Evolutionary conservation across 2,888 invertebrate species (phyloP).

Genomic region (Ochlodes sylvanus): DNA sequence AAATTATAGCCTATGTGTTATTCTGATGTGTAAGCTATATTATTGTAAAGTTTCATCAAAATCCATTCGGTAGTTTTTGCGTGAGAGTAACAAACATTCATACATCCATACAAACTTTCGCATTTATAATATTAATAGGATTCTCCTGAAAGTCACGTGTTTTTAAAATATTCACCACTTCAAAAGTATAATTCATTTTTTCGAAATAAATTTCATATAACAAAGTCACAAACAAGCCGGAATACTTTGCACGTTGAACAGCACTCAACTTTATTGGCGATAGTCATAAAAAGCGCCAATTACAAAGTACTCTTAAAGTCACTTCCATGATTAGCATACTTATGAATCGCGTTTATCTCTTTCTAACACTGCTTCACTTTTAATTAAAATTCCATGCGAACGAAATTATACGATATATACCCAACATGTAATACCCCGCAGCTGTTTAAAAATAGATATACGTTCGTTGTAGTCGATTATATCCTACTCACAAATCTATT

Average conservation of each 20-base stretch:
- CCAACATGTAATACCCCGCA: background rate
- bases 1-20: too few relatives aligned
- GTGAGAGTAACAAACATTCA: too few relatives aligned
- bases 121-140: too few relatives aligned
- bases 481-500: conserved; percentile 53
- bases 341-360: conserved; percentile 21
- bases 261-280: conserved; percentile 30
- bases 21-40: too few relatives aligned
- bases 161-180: background rate
- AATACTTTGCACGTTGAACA: conserved; percentile 28
- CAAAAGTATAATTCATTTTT: too few relatives aligned
- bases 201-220: conserved; percentile 9
- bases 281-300: conserved; percentile 36
- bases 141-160: too few relatives aligned
- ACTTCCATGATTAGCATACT: conserved; percentile 35
- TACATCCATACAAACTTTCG: too few relatives aligned
- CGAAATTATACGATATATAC: background rate
- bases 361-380: conserved; percentile 8
- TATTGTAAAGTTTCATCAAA: too few relatives aligned
- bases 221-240: conserved; percentile 18
- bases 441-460: conserved; percentile 46
- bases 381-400: background rate
- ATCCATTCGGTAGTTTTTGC: too few relatives aligned
- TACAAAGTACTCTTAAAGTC: conserved; percentile 33
- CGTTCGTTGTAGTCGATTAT: conserved; percentile 49